Evolutionary conservation across 2,113 vertebrate species (phyloP), one percentile per base, ranked within the genome.

Genomic region (Nanorana parkeri): DNA sequence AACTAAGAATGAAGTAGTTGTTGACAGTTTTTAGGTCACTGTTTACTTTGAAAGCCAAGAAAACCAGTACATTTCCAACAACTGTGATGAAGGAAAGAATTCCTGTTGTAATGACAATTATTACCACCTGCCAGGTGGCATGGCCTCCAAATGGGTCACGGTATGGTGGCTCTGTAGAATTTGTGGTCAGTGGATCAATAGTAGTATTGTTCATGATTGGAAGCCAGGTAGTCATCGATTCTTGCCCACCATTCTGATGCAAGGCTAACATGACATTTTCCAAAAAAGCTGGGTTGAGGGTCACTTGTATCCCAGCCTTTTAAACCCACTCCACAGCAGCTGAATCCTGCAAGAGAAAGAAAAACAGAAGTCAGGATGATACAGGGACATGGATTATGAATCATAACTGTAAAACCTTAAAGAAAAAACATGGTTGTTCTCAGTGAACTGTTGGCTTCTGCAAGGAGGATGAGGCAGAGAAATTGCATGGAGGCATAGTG

Each of bases 1-100:
- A 88, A 86, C 94, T 95, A 75, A 95, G 87, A 79, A 95, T 88
- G 83, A 93, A 95, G 86, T 94, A 94, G 85, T 94, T 95, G 85
- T 91, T 94, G 85, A 94, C 93, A 0, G 94, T 94, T 79, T 91
- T 92, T 77, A 95, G 89, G 77, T 93, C 91, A 0, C 89, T 87
- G 89, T 95, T 95, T 85, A 94, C 91, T 76, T 93, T 91, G 88
- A 95, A 93, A 63, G 94, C 91, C 74, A 94, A 85, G 73, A 95
- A 87, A 0, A 95, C 94, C 76, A 95, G 85, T 47, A 93, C 75
- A 84, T 95, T 95, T 32, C 94, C 94, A 1, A 92, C 87, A 84
- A 94, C 90, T 0, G 94, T 95, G 69, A 93, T 88, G 26, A 95
- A 79, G 0, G 93, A 94, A 51, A 95, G 87, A 10, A 92, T 87